These are phyloP conservation scores for Propsilocerus akamusi DNA, from an alignment of 1,140 invertebrate genomes.

Conservation along the genomic window DNA sequence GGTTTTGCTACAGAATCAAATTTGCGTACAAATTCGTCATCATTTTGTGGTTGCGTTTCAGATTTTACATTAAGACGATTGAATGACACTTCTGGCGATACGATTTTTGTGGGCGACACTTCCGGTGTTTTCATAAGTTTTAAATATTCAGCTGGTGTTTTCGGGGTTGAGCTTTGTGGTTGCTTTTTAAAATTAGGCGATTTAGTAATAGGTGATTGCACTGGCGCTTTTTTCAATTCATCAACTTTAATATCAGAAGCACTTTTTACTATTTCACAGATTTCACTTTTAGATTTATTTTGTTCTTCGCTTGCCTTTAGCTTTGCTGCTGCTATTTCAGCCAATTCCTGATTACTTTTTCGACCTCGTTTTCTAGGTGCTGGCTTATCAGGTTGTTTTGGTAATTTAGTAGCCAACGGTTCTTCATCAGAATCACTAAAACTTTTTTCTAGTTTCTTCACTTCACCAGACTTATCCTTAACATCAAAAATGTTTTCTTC, in stretches of 20 bases:
- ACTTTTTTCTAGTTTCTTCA: slow-evolving; percentile 24
- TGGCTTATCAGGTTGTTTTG: slow-evolving; percentile 12
- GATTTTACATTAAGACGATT: neutral
- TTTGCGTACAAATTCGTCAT: neutral
- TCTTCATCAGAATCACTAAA: slow-evolving; percentile 39
- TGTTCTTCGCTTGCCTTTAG: neutral
- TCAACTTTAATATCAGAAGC: neutral
- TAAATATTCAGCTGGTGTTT: too few species aligned
- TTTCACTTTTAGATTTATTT: neutral
- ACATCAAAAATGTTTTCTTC: slow-evolving; percentile 7
- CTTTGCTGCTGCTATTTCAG: neutral
- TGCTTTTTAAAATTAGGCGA: too few species aligned
- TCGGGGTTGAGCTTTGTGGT: too few species aligned
- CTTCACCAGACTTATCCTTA: slow-evolving; percentile 11
- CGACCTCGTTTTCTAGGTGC: neutral
- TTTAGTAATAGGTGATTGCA: too few species aligned
- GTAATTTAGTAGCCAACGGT: slow-evolving; percentile 29
- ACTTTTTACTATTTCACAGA: neutral
- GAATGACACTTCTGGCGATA: too few species aligned
- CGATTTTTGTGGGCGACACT: too few species aligned
- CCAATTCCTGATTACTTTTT: neutral
- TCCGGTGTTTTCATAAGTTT: neutral
- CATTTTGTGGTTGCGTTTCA: neutral
- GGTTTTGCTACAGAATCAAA: neutral
- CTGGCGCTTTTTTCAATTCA: too few species aligned